Conservation (phyloP, 2,797 vertebrate species). For the Stomatorhinus walkeri region DNA sequence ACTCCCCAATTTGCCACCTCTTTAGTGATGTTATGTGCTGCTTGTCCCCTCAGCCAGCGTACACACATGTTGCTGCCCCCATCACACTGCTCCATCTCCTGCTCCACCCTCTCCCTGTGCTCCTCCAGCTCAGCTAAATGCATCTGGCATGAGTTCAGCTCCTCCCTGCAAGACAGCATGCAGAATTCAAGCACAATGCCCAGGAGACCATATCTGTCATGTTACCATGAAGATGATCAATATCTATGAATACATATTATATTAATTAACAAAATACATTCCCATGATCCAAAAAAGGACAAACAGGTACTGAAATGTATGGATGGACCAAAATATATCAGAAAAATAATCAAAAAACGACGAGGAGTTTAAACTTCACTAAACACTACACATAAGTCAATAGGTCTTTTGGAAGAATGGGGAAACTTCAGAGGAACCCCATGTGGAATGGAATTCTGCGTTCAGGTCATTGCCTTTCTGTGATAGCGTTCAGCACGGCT, state of each 20-base stretch:
- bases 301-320: neutral
- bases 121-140: constrained; percentile 51
- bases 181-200: constrained; percentile 10
- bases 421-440: neutral
- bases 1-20: neutral
- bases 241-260: neutral
- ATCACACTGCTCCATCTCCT: constrained; percentile 53
- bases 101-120: constrained; percentile 58
- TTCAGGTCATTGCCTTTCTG: neutral
- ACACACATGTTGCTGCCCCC: constrained; percentile 63
- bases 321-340: neutral
- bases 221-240: neutral
- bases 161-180: constrained; percentile 46
- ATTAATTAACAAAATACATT: neutral
- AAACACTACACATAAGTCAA: neutral
- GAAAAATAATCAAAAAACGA: neutral
- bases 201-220: neutral
- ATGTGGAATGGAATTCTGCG: neutral
- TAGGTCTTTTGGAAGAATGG: neutral
- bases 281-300: neutral
- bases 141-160: constrained; percentile 58
- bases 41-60: neutral
- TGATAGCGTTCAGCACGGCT: neutral
- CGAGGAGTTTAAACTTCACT: neutral
- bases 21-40: neutral